Conservation (phyloP, 2,113 vertebrate genomes). For the Gallinago undulata region DNA sequence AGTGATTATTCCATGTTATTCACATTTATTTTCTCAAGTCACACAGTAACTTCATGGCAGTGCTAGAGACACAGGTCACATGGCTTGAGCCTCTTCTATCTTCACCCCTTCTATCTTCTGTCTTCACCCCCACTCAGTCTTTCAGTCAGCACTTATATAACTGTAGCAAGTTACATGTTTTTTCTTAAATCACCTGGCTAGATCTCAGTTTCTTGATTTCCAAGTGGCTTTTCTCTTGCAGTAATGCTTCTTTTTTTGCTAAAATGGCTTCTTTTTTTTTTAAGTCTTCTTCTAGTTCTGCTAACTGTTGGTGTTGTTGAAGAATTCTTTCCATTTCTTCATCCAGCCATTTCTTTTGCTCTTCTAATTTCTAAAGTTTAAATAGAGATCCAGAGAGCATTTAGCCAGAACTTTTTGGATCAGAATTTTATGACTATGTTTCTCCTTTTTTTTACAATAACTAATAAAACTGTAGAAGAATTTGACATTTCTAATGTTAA, state of each 20-base stretch:
- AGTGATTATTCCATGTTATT: background rate
- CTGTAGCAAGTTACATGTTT: background rate
- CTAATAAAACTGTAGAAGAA: background rate
- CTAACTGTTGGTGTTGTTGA: conserved; percentile 79
- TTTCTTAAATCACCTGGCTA: conserved; percentile 80
- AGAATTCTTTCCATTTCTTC: conserved; percentile 87
- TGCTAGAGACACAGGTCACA: background rate
- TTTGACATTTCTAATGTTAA: background rate
- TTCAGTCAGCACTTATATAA: background rate
- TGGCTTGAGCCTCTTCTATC: background rate
- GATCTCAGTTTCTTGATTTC: conserved; percentile 85
- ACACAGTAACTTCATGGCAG: background rate
- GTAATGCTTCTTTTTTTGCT: conserved; percentile 79
- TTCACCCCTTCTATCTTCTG: background rate
- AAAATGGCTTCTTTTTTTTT: conserved; percentile 84
- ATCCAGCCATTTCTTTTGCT: conserved; percentile 83
- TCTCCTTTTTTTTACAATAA: background rate
- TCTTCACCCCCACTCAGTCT: background rate
- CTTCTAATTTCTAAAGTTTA: conserved; percentile 69
- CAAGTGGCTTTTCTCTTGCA: conserved; percentile 82
- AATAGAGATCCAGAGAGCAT: background rate
- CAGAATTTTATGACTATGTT: background rate
- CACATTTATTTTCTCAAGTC: background rate
- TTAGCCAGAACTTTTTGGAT: background rate
- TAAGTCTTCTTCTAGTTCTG: conserved; percentile 84